A percentile compares a stretch with the other conserved stretches of the same genome.
Conservation (phyloP, 1,140 invertebrate genomes). For the Forficula auricularia region DNA sequence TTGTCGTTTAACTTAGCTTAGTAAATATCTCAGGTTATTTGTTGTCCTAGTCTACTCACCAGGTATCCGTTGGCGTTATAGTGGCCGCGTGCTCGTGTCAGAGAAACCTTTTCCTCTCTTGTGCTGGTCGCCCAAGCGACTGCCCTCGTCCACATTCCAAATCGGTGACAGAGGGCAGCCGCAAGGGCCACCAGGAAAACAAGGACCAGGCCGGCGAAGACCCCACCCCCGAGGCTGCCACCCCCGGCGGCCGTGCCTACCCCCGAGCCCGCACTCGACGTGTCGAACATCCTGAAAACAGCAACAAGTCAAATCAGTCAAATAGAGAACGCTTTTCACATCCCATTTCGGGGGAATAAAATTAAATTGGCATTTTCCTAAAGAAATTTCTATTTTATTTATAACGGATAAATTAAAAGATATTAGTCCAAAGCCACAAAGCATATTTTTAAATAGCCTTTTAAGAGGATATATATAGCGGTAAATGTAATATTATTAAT, state of each 20-base stretch:
- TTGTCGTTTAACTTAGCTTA: neutral
- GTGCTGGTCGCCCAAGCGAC: conserved; percentile 37
- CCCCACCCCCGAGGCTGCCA: conserved; percentile 1
- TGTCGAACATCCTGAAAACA: conserved; percentile 50
- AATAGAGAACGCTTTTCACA: too few relatives aligned
- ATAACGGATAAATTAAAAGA: too few relatives aligned
- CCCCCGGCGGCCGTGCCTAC: too few relatives aligned
- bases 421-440: too few relatives aligned
- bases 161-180: conserved; percentile 27
- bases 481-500: too few relatives aligned
- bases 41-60: conserved; percentile 26
- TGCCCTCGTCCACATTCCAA: conserved; percentile 31
- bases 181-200: conserved; percentile 24
- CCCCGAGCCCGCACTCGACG: conserved; percentile 19
- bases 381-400: too few relatives aligned
- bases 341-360: too few relatives aligned
- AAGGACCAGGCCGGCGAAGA: conserved; percentile 23
- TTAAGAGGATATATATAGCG: too few relatives aligned
- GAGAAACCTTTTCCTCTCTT: conserved; percentile 39
- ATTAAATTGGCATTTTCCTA: too few relatives aligned
- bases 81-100: conserved; percentile 33
- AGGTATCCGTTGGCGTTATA: conserved; percentile 43
- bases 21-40: neutral
- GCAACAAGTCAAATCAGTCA: conserved; percentile 35
- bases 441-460: too few relatives aligned